Conservation (phyloP, 2,888 invertebrate genomes). For the Cephus rjabovi region DNA sequence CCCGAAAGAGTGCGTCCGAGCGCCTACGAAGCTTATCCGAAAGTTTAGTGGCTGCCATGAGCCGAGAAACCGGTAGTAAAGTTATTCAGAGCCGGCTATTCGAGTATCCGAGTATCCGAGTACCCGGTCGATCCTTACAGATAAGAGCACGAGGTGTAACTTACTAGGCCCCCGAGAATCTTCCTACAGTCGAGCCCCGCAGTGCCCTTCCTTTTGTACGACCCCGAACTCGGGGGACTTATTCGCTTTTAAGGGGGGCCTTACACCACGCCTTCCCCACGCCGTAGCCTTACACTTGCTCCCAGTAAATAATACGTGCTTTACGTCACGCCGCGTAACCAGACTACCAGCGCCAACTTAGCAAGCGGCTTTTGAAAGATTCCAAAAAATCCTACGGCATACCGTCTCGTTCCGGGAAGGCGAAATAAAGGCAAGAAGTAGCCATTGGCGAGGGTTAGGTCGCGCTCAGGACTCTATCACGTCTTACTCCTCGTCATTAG, state of each 20-base stretch:
- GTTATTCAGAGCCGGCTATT: conserved; percentile 53
- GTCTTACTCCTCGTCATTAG: too few species aligned
- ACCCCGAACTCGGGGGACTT: conserved; percentile 15
- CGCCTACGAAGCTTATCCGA: conserved; percentile 44
- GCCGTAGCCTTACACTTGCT: conserved; percentile 2
- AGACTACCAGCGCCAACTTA: conserved; percentile 24
- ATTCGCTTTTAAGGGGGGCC: not conserved
- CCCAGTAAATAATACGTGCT: not conserved
- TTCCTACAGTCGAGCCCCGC: conserved; percentile 44
- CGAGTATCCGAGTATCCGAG: conserved; percentile 43
- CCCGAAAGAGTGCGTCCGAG: not conserved
- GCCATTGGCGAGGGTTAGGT: conserved; percentile 27
- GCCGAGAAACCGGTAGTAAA: conserved; percentile 64
- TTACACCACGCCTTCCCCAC: conserved; percentile 8
- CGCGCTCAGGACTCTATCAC: conserved; percentile 33
- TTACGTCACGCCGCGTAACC: conserved; percentile 19
- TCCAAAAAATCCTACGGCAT: conserved; percentile 44
- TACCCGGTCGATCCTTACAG: conserved; percentile 57
- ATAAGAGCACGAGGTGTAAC: conserved; percentile 65
- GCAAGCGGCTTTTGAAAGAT: conserved; percentile 33
- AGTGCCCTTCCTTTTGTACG: conserved; percentile 43
- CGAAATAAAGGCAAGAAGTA: conserved; percentile 50
- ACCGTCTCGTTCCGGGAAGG: conserved; percentile 40
- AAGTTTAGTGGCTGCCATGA: conserved; percentile 57
- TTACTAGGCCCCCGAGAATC: conserved; percentile 59